Conservation (phyloP, 2,797 vertebrate species). For the Vultur gryphus region DNA sequence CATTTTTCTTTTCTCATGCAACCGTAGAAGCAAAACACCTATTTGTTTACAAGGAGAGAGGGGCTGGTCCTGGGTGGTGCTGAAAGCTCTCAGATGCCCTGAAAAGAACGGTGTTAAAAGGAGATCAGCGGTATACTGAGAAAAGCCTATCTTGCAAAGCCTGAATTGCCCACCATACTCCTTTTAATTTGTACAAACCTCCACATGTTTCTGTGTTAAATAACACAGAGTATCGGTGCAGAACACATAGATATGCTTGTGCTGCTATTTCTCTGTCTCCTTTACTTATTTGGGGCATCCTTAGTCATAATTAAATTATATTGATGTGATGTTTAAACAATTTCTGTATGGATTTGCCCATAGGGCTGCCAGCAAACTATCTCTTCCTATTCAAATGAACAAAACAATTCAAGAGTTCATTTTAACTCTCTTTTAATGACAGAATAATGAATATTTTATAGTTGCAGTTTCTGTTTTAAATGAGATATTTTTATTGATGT, state of each 20-base stretch:
- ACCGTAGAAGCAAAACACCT: rapidly evolving
- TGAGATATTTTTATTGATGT: neutral
- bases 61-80: neutral
- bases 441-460: slow-evolving; percentile 18
- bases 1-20: neutral
- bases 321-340: slow-evolving; percentile 9
- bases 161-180: neutral
- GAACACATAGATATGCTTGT: neutral
- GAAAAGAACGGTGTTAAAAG: neutral
- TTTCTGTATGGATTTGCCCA: slow-evolving; percentile 21
- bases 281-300: neutral
- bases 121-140: neutral
- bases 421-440: neutral
- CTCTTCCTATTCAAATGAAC: neutral
- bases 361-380: neutral
- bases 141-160: neutral
- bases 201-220: neutral
- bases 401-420: neutral
- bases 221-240: neutral
- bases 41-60: neutral
- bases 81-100: neutral
- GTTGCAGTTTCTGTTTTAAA: neutral
- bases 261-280: neutral
- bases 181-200: neutral
- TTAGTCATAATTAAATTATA: slow-evolving; percentile 46